These are phyloP conservation scores for Acyrthosiphon pisum DNA, from an alignment of 1,140 invertebrate species.

Conservation along the genomic window DNA sequence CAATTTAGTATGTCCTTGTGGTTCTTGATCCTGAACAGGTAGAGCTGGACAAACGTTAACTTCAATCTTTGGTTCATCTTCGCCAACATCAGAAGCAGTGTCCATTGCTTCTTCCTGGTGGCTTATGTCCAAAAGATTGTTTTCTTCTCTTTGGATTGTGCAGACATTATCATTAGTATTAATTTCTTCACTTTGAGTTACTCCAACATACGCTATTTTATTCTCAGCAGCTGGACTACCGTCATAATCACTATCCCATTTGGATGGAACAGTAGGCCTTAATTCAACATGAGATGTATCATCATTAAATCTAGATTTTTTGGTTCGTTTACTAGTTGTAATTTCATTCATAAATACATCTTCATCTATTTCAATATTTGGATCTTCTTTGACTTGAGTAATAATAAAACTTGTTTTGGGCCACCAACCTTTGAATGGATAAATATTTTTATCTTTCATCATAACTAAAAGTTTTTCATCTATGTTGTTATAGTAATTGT, in stretches of 20 bases:
- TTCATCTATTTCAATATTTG: conserved; percentile 50
- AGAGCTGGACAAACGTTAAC: background rate
- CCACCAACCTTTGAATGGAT: conserved; percentile 54
- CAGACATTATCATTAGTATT: background rate
- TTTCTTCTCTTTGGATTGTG: background rate
- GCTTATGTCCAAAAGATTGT: background rate
- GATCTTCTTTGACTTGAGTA: conserved; percentile 43
- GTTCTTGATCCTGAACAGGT: background rate
- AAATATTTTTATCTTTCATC: conserved; percentile 48
- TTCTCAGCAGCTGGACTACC: conserved; percentile 53
- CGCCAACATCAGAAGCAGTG: background rate
- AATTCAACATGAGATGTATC: conserved; percentile 29
- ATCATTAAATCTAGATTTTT: conserved; percentile 51
- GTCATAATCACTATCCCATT: conserved; percentile 60
- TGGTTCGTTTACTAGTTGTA: conserved; percentile 33
- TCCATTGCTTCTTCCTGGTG: conserved; percentile 27
- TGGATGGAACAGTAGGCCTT: conserved; percentile 57
- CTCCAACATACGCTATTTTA: background rate
- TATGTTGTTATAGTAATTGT: background rate
- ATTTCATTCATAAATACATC: conserved; percentile 22
- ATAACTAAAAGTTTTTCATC: conserved; percentile 34
- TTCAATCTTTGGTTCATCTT: conserved; percentile 9
- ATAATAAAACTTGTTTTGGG: conserved; percentile 40
- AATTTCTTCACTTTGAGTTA: background rate
- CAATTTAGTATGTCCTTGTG: conserved; percentile 11